phyloP scores from a whole-genome alignment of 2,888 invertebrate genomes.

The Andrena praecox region DNA sequence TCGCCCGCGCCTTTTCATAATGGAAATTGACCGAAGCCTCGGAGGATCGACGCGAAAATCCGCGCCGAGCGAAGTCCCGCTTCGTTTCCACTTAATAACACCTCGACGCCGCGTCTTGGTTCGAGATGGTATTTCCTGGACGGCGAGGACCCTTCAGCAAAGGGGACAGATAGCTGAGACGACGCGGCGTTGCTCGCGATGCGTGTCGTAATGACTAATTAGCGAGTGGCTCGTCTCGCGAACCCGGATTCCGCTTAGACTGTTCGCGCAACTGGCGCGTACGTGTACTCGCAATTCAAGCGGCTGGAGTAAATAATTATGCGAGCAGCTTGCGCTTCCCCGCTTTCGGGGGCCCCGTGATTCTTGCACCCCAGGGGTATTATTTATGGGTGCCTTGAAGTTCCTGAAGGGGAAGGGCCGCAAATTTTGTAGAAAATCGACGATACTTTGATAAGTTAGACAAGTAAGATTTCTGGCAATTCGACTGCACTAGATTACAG shows the following conservation, averaged over 20 bases:
- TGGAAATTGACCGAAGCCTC: too few species aligned
- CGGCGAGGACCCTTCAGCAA: background rate
- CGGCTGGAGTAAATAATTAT: constrained; percentile 33
- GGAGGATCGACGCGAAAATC: background rate
- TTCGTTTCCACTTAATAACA: constrained; percentile 17
- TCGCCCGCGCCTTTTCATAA: background rate
- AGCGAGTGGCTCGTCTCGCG: constrained; percentile 20
- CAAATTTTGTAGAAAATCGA: too few species aligned
- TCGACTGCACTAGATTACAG: too few species aligned
- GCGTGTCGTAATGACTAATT: constrained; percentile 45
- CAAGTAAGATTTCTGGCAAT: too few species aligned
- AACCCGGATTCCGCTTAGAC: constrained; percentile 8
- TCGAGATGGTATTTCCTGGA: constrained; percentile 14
- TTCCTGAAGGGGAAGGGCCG: constrained; percentile 42
- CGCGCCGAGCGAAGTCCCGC: constrained; percentile 1
- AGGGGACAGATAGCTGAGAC: constrained; percentile 15
- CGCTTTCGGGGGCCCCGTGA: constrained; percentile 27
- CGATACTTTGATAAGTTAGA: too few species aligned
- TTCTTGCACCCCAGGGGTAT: constrained; percentile 15
- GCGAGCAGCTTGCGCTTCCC: constrained; percentile 29
- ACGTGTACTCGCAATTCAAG: constrained; percentile 7
- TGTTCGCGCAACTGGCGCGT: background rate
- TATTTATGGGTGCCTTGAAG: constrained; percentile 54
- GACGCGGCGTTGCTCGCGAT: background rate
- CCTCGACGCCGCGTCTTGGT: constrained; percentile 1